Evolutionary conservation across 1,140 invertebrate species (phyloP).

Genomic region (Dufourea novaeangliae): DNA sequence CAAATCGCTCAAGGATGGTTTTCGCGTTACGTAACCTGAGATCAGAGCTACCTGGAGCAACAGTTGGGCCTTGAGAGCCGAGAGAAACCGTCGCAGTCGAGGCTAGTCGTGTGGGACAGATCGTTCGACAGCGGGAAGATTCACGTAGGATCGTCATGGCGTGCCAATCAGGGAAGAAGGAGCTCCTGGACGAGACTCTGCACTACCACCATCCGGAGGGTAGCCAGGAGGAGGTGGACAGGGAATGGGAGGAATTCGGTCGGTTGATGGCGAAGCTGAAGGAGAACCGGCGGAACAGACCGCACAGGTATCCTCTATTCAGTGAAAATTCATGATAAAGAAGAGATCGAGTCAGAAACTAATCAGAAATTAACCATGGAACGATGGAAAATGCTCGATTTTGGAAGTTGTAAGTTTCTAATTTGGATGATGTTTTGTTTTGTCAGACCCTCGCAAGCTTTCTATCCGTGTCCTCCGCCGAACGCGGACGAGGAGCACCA

Average conservation of each 20-base stretch:
- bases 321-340: neutral
- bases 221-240: slow-evolving; percentile 81
- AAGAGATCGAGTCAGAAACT: no score
- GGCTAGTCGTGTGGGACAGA: no score
- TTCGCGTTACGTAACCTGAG: slow-evolving; percentile 35
- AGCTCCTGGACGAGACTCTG: slow-evolving; percentile 80
- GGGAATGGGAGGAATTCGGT: slow-evolving; percentile 84
- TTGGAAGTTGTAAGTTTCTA: no score
- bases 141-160: slow-evolving; percentile 68
- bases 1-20: neutral
- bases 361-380: no score
- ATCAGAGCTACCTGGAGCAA: no score
- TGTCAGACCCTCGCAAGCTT: slow-evolving; percentile 82
- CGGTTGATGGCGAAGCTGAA: slow-evolving; percentile 83
- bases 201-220: slow-evolving; percentile 78
- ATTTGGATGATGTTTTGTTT: slow-evolving; percentile 10
- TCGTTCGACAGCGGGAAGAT: neutral
- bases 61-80: no score
- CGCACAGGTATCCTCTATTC: slow-evolving; percentile 71
- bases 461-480: slow-evolving; percentile 86
- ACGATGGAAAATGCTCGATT: no score
- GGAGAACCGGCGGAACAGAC: slow-evolving; percentile 78
- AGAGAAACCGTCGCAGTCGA: no score
- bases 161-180: slow-evolving; percentile 75
- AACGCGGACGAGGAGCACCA: slow-evolving; percentile 81